These are phyloP conservation scores for Gonioctena quinquepunctata DNA, from an alignment of 1,140 invertebrate species.

Conservation along the genomic window DNA sequence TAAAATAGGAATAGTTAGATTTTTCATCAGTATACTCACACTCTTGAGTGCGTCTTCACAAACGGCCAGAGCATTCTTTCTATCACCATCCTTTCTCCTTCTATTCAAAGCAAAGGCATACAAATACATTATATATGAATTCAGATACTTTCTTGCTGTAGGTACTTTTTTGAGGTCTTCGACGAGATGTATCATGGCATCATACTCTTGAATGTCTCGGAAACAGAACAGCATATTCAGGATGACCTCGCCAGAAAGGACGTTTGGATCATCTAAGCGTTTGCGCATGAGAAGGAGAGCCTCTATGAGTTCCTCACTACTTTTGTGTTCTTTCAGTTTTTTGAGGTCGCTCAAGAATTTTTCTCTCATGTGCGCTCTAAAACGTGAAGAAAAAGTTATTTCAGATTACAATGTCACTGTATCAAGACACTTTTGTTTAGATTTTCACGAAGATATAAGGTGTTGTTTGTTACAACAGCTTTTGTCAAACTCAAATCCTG, in stretches of 20 bases:
- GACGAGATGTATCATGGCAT: slow-evolving; percentile 96
- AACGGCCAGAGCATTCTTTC: slow-evolving; percentile 90
- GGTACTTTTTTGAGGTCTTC: slow-evolving; percentile 94
- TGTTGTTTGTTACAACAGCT: too few relatives aligned
- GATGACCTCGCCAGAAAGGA: slow-evolving; percentile 92
- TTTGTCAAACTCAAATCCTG: too few relatives aligned
- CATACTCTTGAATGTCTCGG: slow-evolving; percentile 94
- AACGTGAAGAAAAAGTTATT: too few relatives aligned
- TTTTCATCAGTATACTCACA: too few relatives aligned
- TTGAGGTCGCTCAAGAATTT: slow-evolving; percentile 95
- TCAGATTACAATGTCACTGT: too few relatives aligned
- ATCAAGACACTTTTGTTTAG: too few relatives aligned
- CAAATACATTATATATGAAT: slow-evolving; percentile 88
- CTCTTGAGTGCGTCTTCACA: slow-evolving; percentile 89
- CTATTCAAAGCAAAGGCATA: slow-evolving; percentile 98
- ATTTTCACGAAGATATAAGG: too few relatives aligned
- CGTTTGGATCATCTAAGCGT: slow-evolving; percentile 94
- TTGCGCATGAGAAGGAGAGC: slow-evolving; percentile 88
- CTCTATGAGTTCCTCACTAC: slow-evolving; percentile 83
- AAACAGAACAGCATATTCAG: slow-evolving; percentile 91
- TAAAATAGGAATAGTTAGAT: too few relatives aligned
- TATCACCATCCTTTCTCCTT: slow-evolving; percentile 90
- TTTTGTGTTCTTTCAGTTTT: slow-evolving; percentile 87
- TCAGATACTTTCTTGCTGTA: slow-evolving; percentile 86
- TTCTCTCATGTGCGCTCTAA: slow-evolving; percentile 94